Evolutionary conservation across 2,113 vertebrate genomes (phyloP), one percentile per base, ranked within the genome.

Genomic region (Ictalurus furcatus): DNA sequence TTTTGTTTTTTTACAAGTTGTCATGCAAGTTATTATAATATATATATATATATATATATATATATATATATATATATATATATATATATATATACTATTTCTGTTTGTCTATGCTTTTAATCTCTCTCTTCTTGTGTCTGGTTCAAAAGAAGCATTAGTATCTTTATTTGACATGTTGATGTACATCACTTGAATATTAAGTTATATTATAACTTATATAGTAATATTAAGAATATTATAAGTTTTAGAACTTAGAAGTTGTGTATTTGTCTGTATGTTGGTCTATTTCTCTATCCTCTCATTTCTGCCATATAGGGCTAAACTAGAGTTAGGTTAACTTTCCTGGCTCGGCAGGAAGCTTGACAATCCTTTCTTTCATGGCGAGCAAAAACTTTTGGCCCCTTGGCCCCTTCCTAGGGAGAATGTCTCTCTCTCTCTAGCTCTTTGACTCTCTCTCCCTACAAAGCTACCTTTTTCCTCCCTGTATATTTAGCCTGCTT

Each of bases 281-380:
- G 30, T 88, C 56, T 85, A 34, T 69, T 69, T 52, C 85, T 76
- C 71, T 87, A 78, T 89, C 74, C 73, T 73, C 63, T 65, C 65
- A 34, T 82, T 86, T 14, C 30, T 69, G 58, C 73, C 65, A 84
- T 87, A 63, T 84, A 93, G 92, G 92, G 91, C 93, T 92, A 92
- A 90, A 94, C 94, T 94, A 90, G 93, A 85, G 87, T 92, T 93
- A 93, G 94, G 94, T 94, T 94, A 96, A 95, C 94, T 96, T 96
- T 96, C 95, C 95, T 96, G 95, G 94, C 95, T 94, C 91, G 0
- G 88, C 90, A 92, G 95, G 93, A 90, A 91, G 89, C 89, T 34
- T 91, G 93, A 96, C 96, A 96, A 96, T 95, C 94, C 92, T 91
- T 93, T 94, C 96, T 96, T 96, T 96, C 96, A 96, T 96, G 92